phyloP scores from a whole-genome alignment of 2,888 invertebrate genomes.

The Epicampocera succincta region DNA sequence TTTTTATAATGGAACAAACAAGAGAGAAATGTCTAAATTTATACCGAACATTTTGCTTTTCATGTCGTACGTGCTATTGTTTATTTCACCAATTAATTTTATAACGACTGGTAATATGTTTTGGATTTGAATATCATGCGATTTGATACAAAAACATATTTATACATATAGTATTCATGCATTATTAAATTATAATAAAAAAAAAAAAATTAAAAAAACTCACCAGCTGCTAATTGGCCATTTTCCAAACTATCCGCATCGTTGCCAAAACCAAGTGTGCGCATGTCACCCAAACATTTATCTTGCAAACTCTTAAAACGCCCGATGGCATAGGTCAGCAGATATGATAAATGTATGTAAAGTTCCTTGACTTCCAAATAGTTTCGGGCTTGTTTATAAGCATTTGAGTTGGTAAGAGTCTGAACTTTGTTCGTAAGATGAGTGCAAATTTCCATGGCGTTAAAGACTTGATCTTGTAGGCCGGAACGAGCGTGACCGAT shows the following conservation, averaged over 20 bases:
- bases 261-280: constrained; percentile 80
- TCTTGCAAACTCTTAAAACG: constrained; percentile 81
- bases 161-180: not conserved
- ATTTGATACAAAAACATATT: too few relatives aligned
- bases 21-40: too few relatives aligned
- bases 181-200: constrained; percentile 15
- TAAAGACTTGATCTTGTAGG: constrained; percentile 80
- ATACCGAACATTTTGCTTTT: too few relatives aligned
- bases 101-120: too few relatives aligned
- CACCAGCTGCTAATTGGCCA: constrained; percentile 80
- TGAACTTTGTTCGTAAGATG: constrained; percentile 81
- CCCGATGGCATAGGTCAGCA: constrained; percentile 81
- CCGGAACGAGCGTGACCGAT: constrained; percentile 79
- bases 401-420: constrained; percentile 81
- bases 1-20: too few relatives aligned
- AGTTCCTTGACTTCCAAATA: constrained; percentile 81
- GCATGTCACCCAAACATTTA: constrained; percentile 80
- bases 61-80: too few relatives aligned
- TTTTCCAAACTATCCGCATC: constrained; percentile 80
- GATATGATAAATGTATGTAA: constrained; percentile 81
- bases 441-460: constrained; percentile 80
- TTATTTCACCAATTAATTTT: too few relatives aligned
- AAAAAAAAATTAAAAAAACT: constrained; percentile 70
- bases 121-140: too few relatives aligned
- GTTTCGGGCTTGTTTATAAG: constrained; percentile 80